Base-by-base conservation (phyloP, 2,888 invertebrate species). In the Sussaba pulchella region DNA sequence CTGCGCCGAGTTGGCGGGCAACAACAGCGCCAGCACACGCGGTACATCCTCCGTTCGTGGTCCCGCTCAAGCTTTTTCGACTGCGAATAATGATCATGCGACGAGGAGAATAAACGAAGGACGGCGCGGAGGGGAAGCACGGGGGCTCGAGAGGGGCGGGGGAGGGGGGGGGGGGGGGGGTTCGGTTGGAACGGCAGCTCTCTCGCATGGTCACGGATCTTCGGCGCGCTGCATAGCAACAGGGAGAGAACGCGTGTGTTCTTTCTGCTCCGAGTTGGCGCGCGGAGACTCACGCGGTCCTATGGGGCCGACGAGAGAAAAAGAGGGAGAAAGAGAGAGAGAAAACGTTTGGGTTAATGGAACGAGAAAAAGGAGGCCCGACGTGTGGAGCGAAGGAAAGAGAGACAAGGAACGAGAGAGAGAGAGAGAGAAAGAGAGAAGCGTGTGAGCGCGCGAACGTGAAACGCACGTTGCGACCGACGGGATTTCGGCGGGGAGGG, bases 141-240 rank as follows among this genome's bases (percentile, higher is more conserved):
- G 36, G 21, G 59, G 36, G 1, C n/a, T n/a, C n/a, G 50, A 14
- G 47, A 9, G 14, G 36, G 10, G 17, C n/a, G 9, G 67, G 19
- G 47, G 41, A 26, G 10, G 9, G 59, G 12, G 70, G n/a, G 70
- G 26, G 76, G 24, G 67, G 50, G 59, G 57, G 41, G 50, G 74
- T 10, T 63, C 64, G 54, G 61, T 69, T 54, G 69, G 54, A 64
- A 72, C 67, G 81, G 47, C 45, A 50, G 57, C 71, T 66, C 47
- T n/a, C n/a, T 39, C 74, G 79, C 63, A 73, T 72, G 69, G 64
- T 77, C 79, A 82, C 74, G 82, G 84, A 83, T 86, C 85, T 71
- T 59, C 75, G 45, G 78, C 80, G 78, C 80, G 86, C 90, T 90
- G 90, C 90, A 90, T 90, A 90, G 90, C 90, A 90, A 90, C 90